Evolutionary conservation across 2,113 vertebrate species (phyloP), one percentile per base, ranked within the genome.

Genomic region (Gallinago paraguaiae): DNA sequence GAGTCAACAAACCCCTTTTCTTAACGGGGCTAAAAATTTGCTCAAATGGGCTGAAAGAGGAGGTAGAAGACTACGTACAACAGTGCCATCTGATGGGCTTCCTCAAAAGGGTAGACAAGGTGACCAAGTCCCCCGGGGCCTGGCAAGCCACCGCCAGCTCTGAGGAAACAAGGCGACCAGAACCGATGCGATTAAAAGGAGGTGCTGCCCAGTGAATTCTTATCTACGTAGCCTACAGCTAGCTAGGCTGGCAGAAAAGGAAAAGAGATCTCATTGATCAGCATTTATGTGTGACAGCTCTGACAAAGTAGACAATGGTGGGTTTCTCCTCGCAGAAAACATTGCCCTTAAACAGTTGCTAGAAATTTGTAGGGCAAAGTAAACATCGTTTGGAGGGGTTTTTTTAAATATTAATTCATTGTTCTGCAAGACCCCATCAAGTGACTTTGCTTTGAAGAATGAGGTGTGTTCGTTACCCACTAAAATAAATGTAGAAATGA

Each of bases 11-110:
- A 64, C 5, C 18, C 11, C 8, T 80, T 60, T 77, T 59, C 37
- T 70, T 51, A 17, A 17, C 4, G 37, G 15, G 65, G 46, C 57
- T 81, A n/a, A 83, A 90, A 70, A 56, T 41, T 79, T 76, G 14
- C 51, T 92, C 43, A 56, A 17, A 53, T 28, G 35, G 67, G 7
- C 43, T 31, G 54, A 57, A 45, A 56, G 19, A 74, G 20, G 39
- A 50, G 9, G 81, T 90, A 43, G 18, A 86, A 82, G 93, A 65
- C n/a, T 24, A 4, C 48, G 65, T 92, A 30, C 91, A 96, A 96
- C 93, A 94, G 93, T 92, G 96, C 96, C 96, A 96, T 87, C 96
- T 96, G 74, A 96, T 94, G 96, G 95, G 77, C 90, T 92, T 60
- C 18, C 50, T 89, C 81, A 69, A 96, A 86, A 95, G 90, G 72